Evolutionary conservation across 2,797 vertebrate species (phyloP).

Genomic region (Centroberyx gerrardi): DNA sequence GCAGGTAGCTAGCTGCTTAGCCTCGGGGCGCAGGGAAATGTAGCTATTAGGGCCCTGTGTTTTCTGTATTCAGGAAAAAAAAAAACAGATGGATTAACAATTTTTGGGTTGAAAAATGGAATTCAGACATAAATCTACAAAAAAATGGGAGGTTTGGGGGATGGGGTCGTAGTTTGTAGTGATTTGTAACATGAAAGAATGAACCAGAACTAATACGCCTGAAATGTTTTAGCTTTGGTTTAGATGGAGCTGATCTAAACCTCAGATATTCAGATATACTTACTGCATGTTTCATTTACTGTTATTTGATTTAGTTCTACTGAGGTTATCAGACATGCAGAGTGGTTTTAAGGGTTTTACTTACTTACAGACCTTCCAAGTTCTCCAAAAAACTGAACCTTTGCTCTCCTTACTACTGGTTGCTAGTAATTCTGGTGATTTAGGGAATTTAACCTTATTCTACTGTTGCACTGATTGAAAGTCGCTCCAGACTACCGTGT

Average conservation of each 20-base stretch:
- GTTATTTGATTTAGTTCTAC: neutral
- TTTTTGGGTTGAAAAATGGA: neutral
- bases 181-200: neutral
- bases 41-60: neutral
- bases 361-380: neutral
- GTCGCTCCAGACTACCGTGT: neutral
- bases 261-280: neutral
- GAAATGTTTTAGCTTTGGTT: neutral
- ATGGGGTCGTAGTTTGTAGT: neutral
- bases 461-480: neutral
- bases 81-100: neutral
- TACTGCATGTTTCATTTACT: neutral
- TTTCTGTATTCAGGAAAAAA: neutral
- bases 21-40: neutral
- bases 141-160: neutral
- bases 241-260: neutral
- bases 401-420: neutral
- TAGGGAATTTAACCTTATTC: neutral
- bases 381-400: too few relatives aligned
- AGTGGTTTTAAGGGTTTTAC: neutral
- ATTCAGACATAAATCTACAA: neutral
- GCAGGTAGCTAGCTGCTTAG: slow-evolving; percentile 3
- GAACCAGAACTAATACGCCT: neutral
- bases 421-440: neutral
- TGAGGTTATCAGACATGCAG: neutral